Evolutionary conservation across 2,113 vertebrate species (phyloP).

Genomic region (Lutjanus erythropterus): DNA sequence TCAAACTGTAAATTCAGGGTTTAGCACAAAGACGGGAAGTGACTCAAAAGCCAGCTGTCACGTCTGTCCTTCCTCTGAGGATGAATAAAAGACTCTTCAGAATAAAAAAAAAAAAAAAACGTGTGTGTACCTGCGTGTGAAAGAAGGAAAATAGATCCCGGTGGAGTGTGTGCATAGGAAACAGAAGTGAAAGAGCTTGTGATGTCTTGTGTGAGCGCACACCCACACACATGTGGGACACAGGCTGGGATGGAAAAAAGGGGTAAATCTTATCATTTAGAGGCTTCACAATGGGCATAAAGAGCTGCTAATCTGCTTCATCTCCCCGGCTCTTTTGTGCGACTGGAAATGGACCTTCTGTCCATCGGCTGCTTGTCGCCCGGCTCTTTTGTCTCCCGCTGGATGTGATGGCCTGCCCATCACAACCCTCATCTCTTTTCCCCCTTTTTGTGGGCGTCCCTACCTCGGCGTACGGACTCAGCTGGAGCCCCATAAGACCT

Average conservation of each 20-base stretch:
- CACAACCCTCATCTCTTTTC: constrained; percentile 77
- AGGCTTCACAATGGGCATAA: constrained; percentile 76
- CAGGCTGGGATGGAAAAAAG: constrained; percentile 39
- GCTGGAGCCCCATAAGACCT: constrained; percentile 55
- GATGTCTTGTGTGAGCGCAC: constrained; percentile 43
- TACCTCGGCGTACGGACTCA: constrained; percentile 39
- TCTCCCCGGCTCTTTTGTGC: constrained; percentile 77
- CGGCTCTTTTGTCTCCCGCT: constrained; percentile 67
- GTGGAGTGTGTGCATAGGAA: constrained; percentile 34
- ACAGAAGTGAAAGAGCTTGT: constrained; percentile 20
- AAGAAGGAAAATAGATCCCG: constrained; percentile 28
- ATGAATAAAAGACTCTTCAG: constrained; percentile 58
- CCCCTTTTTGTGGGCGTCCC: constrained; percentile 55
- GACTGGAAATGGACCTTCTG: constrained; percentile 81
- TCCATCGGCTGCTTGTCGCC: constrained; percentile 70
- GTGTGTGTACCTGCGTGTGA: constrained; percentile 32
- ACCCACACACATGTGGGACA: constrained; percentile 18
- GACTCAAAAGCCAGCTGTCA: constrained; percentile 64
- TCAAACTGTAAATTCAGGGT: constrained; percentile 47
- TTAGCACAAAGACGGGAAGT: constrained; percentile 39
- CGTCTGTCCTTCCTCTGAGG: constrained; percentile 44
- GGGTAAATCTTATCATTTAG: constrained; percentile 80
- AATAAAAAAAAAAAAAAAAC: constrained; percentile 8
- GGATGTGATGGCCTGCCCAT: constrained; percentile 77
- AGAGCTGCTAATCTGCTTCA: constrained; percentile 81